These are phyloP conservation scores for Heteromyza rotundicornis DNA, from an alignment of 2,888 invertebrate species.

Conservation along the genomic window DNA sequence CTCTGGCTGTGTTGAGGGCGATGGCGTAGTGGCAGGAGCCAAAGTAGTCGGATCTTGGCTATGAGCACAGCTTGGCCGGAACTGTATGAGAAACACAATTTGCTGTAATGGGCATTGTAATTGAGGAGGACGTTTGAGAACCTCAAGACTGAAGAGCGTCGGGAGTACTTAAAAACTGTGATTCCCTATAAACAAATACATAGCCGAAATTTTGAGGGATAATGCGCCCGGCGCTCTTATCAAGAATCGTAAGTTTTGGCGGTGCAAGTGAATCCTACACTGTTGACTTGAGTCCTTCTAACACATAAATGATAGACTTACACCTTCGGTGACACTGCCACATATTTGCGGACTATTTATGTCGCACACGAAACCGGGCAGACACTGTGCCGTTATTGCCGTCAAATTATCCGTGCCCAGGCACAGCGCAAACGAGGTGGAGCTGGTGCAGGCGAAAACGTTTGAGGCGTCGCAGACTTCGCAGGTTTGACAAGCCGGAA, in stretches of 20 bases:
- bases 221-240: background rate
- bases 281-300: no score
- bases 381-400: conserved; percentile 38
- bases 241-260: background rate
- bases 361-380: conserved; percentile 44
- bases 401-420: conserved; percentile 39
- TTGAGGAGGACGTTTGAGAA: no score
- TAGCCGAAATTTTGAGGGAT: background rate
- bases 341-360: no score
- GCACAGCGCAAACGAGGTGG: conserved; percentile 44
- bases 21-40: conserved; percentile 17
- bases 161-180: no score
- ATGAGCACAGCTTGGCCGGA: conserved; percentile 41
- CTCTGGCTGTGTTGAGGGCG: conserved; percentile 28
- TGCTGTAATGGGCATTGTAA: no score
- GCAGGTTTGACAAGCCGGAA: conserved; percentile 47
- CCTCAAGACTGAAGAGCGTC: no score
- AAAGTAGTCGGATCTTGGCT: conserved; percentile 26
- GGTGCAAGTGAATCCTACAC: conserved; percentile 39
- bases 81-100: conserved; percentile 20
- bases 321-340: no score
- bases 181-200: background rate
- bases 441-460: conserved; percentile 49
- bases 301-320: no score
- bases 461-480: conserved; percentile 41